A percentile compares a stretch with the other conserved stretches of the same genome.
Evolutionary conservation across 2,113 vertebrate genomes (phyloP).

Genomic region (Rhabdornis inornatus): DNA sequence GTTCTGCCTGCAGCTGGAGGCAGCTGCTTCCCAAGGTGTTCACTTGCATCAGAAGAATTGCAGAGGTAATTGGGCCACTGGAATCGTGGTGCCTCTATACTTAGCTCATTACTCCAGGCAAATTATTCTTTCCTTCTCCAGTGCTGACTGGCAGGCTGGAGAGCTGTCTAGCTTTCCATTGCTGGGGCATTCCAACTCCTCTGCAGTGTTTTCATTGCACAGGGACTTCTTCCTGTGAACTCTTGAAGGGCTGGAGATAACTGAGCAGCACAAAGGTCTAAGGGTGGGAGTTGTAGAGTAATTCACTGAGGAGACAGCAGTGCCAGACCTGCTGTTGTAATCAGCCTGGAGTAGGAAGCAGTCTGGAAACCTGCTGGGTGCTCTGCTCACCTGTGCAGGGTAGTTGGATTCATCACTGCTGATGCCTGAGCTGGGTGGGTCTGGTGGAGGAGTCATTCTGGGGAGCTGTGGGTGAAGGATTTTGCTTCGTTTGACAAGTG

Average conservation of each 20-base stretch:
- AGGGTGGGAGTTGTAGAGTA: not conserved
- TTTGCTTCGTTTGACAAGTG: not conserved
- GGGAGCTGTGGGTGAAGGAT: not conserved
- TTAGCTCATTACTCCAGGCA: conserved; percentile 5
- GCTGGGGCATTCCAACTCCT: not conserved
- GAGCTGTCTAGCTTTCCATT: not conserved
- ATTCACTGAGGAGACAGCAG: not conserved
- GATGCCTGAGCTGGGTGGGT: not conserved
- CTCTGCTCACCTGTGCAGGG: not conserved
- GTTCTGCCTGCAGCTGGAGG: not conserved
- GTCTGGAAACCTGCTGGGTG: not conserved
- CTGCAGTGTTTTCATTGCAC: not conserved
- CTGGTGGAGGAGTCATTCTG: not conserved
- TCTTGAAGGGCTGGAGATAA: not conserved
- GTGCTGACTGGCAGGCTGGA: not conserved
- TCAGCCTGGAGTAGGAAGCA: not conserved
- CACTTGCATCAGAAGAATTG: not conserved
- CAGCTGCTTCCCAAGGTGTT: not conserved
- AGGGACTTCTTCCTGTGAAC: not conserved
- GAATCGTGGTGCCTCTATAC: not conserved
- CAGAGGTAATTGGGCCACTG: not conserved
- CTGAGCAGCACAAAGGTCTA: not conserved
- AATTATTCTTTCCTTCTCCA: not conserved
- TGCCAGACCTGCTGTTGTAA: not conserved
- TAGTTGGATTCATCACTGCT: not conserved